Base-by-base conservation (phyloP, 2,797 vertebrate genomes). In the Cetoscarus ocellatus region DNA sequence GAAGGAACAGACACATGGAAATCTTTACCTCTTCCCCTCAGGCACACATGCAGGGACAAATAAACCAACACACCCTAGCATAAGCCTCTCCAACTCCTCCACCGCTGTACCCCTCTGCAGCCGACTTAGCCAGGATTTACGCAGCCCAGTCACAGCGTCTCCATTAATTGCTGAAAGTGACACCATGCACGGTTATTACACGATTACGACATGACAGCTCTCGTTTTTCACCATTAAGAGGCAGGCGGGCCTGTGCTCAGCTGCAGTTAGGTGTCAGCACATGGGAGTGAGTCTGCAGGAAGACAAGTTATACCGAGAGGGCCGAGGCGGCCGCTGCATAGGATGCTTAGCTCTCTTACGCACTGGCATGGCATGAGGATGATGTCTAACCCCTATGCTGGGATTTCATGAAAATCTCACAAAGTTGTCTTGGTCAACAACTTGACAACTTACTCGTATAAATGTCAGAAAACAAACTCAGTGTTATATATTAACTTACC, bases 191-290 rank as follows among this genome's bases (percentile, higher is more conserved):
- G 73, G 91, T 92, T 92, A 88, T 93, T 92, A 93, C 90, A 91
- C 81, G 90, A 93, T 94, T 94, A 93, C 89, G 77, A 94, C 87
- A 92, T 90, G 91, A 92, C 91, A 90, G 92, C 91, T 92, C 90
- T 92, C 78, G 85, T 92, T 93, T 93, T 92, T 94, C 91, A 91
- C 88, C 82, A 84, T 91, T 87, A 91, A 83, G 83, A 83, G 86
- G 81, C 72, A 83, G 85, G 76, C 77, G 55, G 75, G 85, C 82
- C 76, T 49, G 84, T 67, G 85, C 86, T 82, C 83, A 73, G 89
- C 88, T 88, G 82, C 70, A 61, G 84, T 67, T 10, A 69, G 70
- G 85, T 86, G 83, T 91, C 85, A 84, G 90, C 68, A n/a, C 68
- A 73, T 70, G 67, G 65, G 78, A 85, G 73, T 47, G 84, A 80